Evolutionary conservation across 1,140 invertebrate genomes (phyloP).

Genomic region (Zeugodacus cucurbitae): DNA sequence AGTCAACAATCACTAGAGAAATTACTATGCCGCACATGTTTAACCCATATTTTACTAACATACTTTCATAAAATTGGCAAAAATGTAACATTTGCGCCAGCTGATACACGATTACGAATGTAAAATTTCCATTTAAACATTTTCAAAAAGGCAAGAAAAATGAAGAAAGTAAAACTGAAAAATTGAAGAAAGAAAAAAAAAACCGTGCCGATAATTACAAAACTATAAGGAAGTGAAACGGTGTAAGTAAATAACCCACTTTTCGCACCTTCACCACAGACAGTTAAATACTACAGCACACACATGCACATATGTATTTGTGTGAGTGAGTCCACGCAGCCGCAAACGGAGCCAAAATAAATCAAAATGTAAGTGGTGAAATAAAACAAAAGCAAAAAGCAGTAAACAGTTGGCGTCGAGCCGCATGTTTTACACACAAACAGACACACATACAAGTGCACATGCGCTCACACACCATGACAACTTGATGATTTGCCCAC

Average conservation of each 20-base stretch:
- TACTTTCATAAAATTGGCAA: background rate
- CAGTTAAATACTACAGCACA: background rate
- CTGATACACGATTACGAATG: background rate
- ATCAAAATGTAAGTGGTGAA: background rate
- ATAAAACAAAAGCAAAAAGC: background rate
- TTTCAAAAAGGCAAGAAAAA: background rate
- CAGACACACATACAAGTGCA: background rate
- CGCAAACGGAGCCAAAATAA: background rate
- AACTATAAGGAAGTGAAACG: conserved; percentile 35
- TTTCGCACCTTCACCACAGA: conserved; percentile 8
- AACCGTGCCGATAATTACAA: conserved; percentile 5
- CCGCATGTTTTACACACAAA: background rate
- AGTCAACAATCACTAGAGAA: no score
- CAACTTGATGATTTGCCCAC: background rate
- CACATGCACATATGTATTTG: background rate
- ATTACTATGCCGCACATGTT: no score
- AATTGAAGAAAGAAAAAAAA: background rate
- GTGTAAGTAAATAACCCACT: conserved; percentile 38
- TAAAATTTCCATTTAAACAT: background rate
- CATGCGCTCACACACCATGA: background rate
- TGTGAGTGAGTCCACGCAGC: background rate
- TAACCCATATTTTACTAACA: background rate
- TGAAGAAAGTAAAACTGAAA: background rate
- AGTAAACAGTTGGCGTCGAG: background rate
- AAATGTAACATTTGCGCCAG: background rate